Evolutionary conservation across 1,140 invertebrate species (phyloP).

Genomic region (Venturia canescens): DNA sequence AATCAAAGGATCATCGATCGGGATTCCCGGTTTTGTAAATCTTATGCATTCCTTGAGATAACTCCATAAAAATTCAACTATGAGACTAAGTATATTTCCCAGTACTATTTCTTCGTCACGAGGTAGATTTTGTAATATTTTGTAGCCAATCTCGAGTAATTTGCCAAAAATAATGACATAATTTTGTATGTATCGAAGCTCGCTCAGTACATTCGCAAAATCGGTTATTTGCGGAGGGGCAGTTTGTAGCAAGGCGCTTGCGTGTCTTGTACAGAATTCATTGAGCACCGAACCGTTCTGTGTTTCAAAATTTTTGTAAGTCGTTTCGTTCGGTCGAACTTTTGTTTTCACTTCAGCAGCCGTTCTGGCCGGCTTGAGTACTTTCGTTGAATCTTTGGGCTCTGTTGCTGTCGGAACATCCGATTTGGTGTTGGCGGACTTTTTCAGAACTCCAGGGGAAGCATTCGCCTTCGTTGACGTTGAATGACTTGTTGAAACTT

Average conservation of each 20-base stretch:
- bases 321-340: slow-evolving; percentile 6
- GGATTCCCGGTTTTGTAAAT: neutral
- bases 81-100: slow-evolving; percentile 27
- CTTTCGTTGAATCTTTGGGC: neutral
- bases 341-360: neutral
- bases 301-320: slow-evolving; percentile 35
- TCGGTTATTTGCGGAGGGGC: slow-evolving; percentile 9
- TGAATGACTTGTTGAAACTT: neutral
- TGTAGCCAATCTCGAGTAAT: slow-evolving; percentile 42
- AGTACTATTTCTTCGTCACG: neutral
- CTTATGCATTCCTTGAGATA: slow-evolving; percentile 38
- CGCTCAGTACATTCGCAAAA: slow-evolving; percentile 44
- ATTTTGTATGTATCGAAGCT: slow-evolving; percentile 41
- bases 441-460: neutral
- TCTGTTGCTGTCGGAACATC: neutral
- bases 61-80: slow-evolving; percentile 51
- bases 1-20: slow-evolving; percentile 10
- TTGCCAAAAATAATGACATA: slow-evolving; percentile 52
- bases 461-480: neutral
- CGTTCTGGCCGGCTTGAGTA: neutral
- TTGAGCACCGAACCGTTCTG: slow-evolving; percentile 29
- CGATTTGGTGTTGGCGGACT: neutral
- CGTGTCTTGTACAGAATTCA: slow-evolving; percentile 48
- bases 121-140: slow-evolving; percentile 27
- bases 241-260: slow-evolving; percentile 25